phyloP scores from a whole-genome alignment of 2,113 vertebrate genomes.

The Nycticebus coucang region DNA sequence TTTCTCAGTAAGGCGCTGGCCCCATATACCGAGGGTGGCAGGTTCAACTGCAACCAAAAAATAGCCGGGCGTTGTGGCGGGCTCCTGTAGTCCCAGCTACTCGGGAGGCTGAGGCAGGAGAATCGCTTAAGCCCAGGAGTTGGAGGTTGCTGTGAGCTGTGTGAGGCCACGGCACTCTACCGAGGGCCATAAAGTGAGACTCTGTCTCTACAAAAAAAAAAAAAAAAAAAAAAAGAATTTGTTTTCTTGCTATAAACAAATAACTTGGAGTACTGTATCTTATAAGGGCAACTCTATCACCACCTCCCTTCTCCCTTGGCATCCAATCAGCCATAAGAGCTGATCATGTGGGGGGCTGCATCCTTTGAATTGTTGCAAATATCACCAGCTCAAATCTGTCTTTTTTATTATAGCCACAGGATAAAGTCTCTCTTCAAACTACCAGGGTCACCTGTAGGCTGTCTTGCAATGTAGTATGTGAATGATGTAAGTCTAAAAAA shows the following conservation, averaged over 20 bases:
- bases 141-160: too few species aligned
- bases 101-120: too few species aligned
- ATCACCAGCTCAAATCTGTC: conserved; percentile 31
- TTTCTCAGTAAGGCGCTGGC: too few species aligned
- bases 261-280: conserved; percentile 18
- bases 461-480: not conserved
- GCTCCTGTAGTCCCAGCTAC: too few species aligned
- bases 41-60: too few species aligned
- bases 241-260: conserved; percentile 68
- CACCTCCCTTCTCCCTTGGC: conserved; percentile 33
- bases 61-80: too few species aligned
- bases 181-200: too few species aligned
- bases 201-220: too few species aligned
- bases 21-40: too few species aligned
- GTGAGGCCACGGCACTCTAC: too few species aligned
- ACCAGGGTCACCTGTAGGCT: conserved; percentile 32
- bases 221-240: too few species aligned
- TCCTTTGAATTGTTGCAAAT: conserved; percentile 54
- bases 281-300: conserved; percentile 1
- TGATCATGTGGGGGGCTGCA: conserved; percentile 54
- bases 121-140: too few species aligned
- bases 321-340: not conserved
- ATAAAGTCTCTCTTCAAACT: conserved; percentile 38
- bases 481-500: conserved; percentile 49
- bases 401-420: conserved; percentile 43